Base-by-base conservation (phyloP, 2,797 vertebrate species). In the Xenentodon cancila region DNA sequence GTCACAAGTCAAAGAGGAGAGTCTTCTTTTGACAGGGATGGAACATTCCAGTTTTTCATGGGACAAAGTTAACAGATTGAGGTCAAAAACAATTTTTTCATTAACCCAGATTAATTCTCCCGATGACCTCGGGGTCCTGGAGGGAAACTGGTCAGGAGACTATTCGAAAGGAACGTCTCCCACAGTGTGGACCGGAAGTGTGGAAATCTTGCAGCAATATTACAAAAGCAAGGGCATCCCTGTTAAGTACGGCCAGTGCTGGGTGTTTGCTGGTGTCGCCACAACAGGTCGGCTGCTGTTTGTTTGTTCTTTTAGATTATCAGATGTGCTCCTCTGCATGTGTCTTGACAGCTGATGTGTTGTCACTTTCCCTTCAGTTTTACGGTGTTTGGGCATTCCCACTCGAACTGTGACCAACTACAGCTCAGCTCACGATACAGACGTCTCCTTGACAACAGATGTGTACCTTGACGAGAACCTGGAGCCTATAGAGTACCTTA, bases 341-440 rank as follows among this genome's bases (percentile, higher is more conserved):
- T 40, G 37, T 15, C 37, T 15, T 40, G 11, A 37, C 9, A 11
- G 11, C 34, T 37, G 34, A 5, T 40, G 37, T 40, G 13, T 40
- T 40, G 13, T n/a, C 1, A 8, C 9, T 19, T 16, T 13, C 30
- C 12, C 21, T 56, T 9, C 84, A 98, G 96, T 97, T 40, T 73
- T 96, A 53, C 91, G 96, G 2, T 97, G 95, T 85, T 84, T 98
- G n/a, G 97, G 97, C 15, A 86, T 98, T 25, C 93, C 97, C 22
- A 68, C 90, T n/a, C 94, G 96, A 6, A 93, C 94, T 0, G 91
- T 97, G 62, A 98, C 96, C 73, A 98, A 98, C 90, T 98, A 92
- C 91, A 94, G 90, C 81, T 98, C 96, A 0, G 96, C 96, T 0
- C 97, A 98, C 0, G 96, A 97, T 91, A 97, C 97, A 0, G 97